phyloP scores from a whole-genome alignment of 2,797 vertebrate genomes.

The Coregonus sp. region DNA sequence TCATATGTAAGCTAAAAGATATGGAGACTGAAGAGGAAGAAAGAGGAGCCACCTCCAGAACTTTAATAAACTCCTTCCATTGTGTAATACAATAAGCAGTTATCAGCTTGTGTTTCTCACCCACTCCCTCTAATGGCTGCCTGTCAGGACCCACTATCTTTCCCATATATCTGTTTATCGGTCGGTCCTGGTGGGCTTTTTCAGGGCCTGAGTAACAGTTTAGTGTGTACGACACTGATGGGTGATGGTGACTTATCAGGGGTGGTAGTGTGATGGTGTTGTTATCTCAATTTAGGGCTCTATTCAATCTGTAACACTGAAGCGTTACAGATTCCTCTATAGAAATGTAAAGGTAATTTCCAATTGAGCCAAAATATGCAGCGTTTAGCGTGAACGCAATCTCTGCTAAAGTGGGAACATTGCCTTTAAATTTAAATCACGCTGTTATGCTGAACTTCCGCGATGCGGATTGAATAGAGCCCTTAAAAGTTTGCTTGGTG shows the following conservation, averaged over 20 bases:
- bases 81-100: slow-evolving; percentile 68
- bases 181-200: slow-evolving; percentile 15
- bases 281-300: slow-evolving; percentile 31
- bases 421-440: too few species aligned
- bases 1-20: slow-evolving; percentile 35
- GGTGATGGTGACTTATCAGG: slow-evolving; percentile 32
- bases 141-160: slow-evolving; percentile 59
- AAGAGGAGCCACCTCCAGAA: slow-evolving; percentile 31
- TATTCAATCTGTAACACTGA: not conserved
- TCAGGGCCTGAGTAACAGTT: slow-evolving; percentile 33
- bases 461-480: too few species aligned
- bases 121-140: slow-evolving; percentile 53
- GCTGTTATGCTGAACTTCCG: too few species aligned
- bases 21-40: slow-evolving; percentile 17
- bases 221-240: slow-evolving; percentile 38
- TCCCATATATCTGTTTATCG: slow-evolving; percentile 62
- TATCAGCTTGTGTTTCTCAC: slow-evolving; percentile 62
- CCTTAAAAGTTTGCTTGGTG: too few species aligned
- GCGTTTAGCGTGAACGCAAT: too few species aligned
- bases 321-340: too few species aligned
- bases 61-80: slow-evolving; percentile 62
- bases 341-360: too few species aligned
- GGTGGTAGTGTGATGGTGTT: slow-evolving; percentile 24
- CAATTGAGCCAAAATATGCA: too few species aligned
- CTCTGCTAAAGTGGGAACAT: too few species aligned